Base-by-base conservation (phyloP, 2,888 invertebrate genomes). In the Meganola albula region DNA sequence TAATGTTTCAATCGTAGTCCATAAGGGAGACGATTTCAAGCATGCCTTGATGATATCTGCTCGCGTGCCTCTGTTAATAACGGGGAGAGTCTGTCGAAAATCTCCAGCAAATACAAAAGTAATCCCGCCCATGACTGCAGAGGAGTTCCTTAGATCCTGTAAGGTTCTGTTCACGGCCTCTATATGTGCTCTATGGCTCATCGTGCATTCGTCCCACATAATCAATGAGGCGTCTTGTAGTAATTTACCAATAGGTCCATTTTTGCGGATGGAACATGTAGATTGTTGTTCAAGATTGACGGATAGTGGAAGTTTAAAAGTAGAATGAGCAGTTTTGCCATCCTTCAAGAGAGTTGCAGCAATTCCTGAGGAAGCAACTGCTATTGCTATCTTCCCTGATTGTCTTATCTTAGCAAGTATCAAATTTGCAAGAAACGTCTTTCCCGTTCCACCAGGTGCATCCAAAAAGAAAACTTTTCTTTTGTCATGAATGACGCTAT, bases 1-100 rank as follows among this genome's bases (percentile, higher is more conserved):
- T 8, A 59, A 48, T 52, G 34, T 49, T 34, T 51, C 46, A 29
- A 58, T 51, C 18, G 50, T 10, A 20, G 11, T 42, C 48, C 54
- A 53, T 31, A 55, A 41, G 48, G 43, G 37, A 2, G 52, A 57
- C 38, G 44, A 37, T 48, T 57, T 56, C 32, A 55, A 37, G 26
- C 52, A 57, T 37, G 58, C 53, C 8, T 55, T 54, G 36, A 53
- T 20, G 48, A 52, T 52, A 25, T 54, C 54, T 28, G 53, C 56
- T 31, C 29, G 34, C 27, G 54, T 59, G 20, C 44, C 49, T 41
- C 50, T 37, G 12, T 48, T 49, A 45, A 58, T 57, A 6, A 58
- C 55, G 42, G 54, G 54, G 12, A 58, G 43, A 31, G 45, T 57
- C 37, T 57, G 56, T 11, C 56, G 44, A 39, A 59, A 58, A 51